Conservation (phyloP, 1,140 invertebrate species). For the Chionoecetes opilio region DNA sequence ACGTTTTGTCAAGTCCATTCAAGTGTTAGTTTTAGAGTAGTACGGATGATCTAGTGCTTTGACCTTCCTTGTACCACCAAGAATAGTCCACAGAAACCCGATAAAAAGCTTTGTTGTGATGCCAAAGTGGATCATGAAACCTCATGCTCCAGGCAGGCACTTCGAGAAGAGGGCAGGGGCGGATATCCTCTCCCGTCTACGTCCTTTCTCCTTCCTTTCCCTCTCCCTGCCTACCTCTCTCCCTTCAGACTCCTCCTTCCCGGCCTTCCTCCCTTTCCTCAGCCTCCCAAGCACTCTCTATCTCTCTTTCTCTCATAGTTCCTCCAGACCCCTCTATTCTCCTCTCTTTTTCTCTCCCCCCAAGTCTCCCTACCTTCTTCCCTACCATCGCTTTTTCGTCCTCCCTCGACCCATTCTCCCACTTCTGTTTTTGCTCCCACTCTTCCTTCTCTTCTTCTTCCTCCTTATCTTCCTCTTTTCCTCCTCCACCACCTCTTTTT, state of each 20-base stretch:
- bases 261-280: not conserved
- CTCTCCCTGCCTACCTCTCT: not conserved
- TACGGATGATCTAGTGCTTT: not conserved
- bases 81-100: not conserved
- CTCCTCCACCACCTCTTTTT: not conserved
- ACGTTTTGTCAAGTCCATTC: not conserved
- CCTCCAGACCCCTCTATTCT: conserved; percentile 1
- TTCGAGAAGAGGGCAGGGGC: not conserved
- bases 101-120: conserved; percentile 34
- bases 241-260: not conserved
- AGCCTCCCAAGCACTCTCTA: conserved; percentile 14
- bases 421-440: not conserved
- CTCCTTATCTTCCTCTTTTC: conserved; percentile 30
- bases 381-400: conserved; percentile 5
- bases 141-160: conserved; percentile 40
- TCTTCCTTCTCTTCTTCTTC: not conserved
- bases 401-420: no score
- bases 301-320: conserved; percentile 19
- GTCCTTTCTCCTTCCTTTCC: not conserved
- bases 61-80: conserved; percentile 1
- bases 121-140: not conserved
- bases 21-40: not conserved
- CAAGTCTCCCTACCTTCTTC: not conserved
- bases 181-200: not conserved
- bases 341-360: not conserved